Evolutionary conservation across 2,888 invertebrate species (phyloP).

Genomic region (Philaethria dido): DNA sequence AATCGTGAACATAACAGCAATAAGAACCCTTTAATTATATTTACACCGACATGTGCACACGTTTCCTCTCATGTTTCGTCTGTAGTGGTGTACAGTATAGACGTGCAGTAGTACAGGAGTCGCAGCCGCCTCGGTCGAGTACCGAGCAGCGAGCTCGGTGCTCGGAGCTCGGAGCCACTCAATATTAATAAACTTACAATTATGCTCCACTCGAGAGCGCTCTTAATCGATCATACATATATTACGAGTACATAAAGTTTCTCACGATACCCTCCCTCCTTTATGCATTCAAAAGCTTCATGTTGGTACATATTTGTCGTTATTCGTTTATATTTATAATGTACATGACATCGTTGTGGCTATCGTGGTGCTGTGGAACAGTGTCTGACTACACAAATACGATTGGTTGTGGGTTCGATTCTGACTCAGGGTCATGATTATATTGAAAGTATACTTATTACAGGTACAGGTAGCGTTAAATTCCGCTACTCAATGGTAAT

Average conservation of each 20-base stretch:
- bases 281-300: not conserved
- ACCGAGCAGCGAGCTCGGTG: not conserved
- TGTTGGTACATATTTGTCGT: not conserved
- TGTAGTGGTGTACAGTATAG: not conserved
- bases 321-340: not conserved
- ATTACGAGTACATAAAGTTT: not conserved
- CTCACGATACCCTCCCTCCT: not conserved
- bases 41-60: not conserved
- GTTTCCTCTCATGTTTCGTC: not conserved
- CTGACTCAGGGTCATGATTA: too few relatives aligned
- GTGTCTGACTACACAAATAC: too few relatives aligned
- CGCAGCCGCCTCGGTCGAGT: not conserved
- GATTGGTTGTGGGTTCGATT: too few relatives aligned
- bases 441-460: too few relatives aligned
- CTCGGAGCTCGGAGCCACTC: not conserved
- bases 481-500: too few relatives aligned
- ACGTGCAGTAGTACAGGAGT: not conserved
- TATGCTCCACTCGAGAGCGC: not conserved
- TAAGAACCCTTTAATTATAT: not conserved
- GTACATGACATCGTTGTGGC: too few relatives aligned
- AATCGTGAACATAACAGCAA: not conserved
- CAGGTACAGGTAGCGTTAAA: too few relatives aligned
- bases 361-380: too few relatives aligned
- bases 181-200: not conserved
- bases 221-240: slow-evolving; percentile 11